phyloP scores from a whole-genome alignment of 92 coral and sea anemone species.

The Porites divaricata region DNA sequence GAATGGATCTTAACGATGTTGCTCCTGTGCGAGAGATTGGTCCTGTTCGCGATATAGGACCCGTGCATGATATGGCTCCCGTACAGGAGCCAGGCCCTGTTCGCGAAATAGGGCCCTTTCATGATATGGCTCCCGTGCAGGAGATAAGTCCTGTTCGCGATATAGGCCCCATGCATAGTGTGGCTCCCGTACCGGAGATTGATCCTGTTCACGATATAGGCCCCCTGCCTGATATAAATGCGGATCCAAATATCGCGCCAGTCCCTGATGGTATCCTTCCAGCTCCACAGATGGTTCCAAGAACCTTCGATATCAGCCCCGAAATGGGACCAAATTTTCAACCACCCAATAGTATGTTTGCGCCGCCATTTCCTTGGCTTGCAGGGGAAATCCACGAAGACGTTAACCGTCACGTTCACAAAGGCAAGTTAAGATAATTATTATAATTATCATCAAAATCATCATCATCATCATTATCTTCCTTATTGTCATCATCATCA shows the following conservation, averaged over 20 bases:
- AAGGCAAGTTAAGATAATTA: constrained; percentile 8
- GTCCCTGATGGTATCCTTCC: not conserved
- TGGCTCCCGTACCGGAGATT: not conserved
- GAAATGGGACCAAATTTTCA: constrained; percentile 14
- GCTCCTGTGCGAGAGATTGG: not conserved
- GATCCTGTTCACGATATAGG: not conserved
- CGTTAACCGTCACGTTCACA: constrained; percentile 40
- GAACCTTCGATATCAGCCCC: constrained; percentile 2
- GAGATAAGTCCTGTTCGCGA: not conserved
- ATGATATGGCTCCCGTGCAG: constrained; percentile 3
- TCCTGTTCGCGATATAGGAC: not conserved
- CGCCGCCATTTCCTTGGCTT: constrained; percentile 24
- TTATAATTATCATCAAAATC: too few relatives aligned
- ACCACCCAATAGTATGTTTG: constrained; percentile 12
- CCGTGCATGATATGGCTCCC: constrained; percentile 9
- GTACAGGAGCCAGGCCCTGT: not conserved
- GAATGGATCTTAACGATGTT: not conserved
- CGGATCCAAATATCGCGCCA: constrained; percentile 13
- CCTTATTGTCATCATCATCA: too few relatives aligned
- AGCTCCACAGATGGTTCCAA: not conserved
- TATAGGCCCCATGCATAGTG: not conserved
- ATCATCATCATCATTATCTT: too few relatives aligned
- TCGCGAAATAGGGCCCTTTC: constrained; percentile 9
- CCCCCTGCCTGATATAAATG: not conserved
- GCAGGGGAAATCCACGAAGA: constrained; percentile 37